Base-by-base conservation (phyloP, 2,797 vertebrate species). In the Poecilia gillii region DNA sequence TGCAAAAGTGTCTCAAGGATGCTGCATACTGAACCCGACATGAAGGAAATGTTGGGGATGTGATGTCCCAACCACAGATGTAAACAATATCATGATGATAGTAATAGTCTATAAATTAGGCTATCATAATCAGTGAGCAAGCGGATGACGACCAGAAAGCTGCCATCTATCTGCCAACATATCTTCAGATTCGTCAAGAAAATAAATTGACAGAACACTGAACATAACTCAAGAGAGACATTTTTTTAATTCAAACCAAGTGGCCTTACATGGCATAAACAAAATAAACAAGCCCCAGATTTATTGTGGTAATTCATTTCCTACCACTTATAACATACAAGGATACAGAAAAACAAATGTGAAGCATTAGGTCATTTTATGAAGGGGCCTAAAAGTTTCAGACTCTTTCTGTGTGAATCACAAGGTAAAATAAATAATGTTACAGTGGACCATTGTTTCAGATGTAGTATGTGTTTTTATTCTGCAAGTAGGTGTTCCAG, bases 1-100 rank as follows among this genome's bases (percentile, higher is more conserved):
- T 91, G 88, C 80, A 89, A 91, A 92, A 88, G 92, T 83, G 84
- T 73, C 80, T 92, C 83, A 84, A 84, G 89, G 86, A 89, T 89
- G 88, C 83, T 76, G 90, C 83, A 91, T 88, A 88, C 81, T 87
- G 79, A 90, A 89, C 87, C 83, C 72, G 90, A 89, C 85, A 88
- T 89, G 88, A 84, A 90, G 81, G 83, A 90, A 91, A 89, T 83
- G 87, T 88, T 89, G 86, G 79, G 33, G 84, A 71, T 81, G 83
- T 84, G 78, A 84, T 85, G 78, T 85, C 82, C 85, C 81, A 84
- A 92, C 79, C 83, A 89, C 79, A 87, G 83, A 78, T 81, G 85
- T 78, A 87, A 88, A 87, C 74, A 90, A 79, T 87, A 71, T 62
- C 83, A 84, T 76, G 79, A 79, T 2, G 20, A 68, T 68, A 23